Conservation (phyloP, 2,888 invertebrate species). For the Melieria crassipennis region DNA sequence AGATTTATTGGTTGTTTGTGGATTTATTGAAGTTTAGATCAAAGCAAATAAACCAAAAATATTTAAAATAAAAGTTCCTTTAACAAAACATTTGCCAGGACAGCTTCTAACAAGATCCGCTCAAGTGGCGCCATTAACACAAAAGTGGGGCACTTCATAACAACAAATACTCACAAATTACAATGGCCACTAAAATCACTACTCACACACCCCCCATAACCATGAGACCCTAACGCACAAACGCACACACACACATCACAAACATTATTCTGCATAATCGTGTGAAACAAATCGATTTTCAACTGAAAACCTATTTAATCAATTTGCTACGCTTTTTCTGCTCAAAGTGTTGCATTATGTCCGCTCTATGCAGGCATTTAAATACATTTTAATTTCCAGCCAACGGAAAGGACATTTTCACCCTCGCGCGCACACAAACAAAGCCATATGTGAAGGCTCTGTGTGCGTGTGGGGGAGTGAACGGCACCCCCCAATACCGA, state of each 20-base stretch:
- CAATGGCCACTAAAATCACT: slow-evolving; percentile 9
- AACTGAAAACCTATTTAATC: slow-evolving; percentile 49
- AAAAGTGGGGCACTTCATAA: neutral
- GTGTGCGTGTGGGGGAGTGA: neutral
- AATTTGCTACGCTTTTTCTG: slow-evolving; percentile 56
- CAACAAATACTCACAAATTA: neutral
- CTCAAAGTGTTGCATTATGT: slow-evolving; percentile 49
- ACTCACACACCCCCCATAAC: slow-evolving; percentile 15
- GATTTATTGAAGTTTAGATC: too few relatives aligned
- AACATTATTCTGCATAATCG: slow-evolving; percentile 26
- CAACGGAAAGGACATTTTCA: slow-evolving; percentile 8
- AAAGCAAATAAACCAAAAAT: too few relatives aligned
- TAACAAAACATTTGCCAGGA: too few relatives aligned
- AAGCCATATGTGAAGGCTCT: neutral
- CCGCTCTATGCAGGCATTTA: slow-evolving; percentile 41
- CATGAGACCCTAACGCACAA: neutral
- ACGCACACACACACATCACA: too few relatives aligned
- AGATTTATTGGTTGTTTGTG: too few relatives aligned
- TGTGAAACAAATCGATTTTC: slow-evolving; percentile 48
- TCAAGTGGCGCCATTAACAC: slow-evolving; percentile 22
- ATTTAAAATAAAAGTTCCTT: too few relatives aligned
- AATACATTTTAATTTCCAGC: slow-evolving; percentile 48
- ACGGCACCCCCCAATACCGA: neutral
- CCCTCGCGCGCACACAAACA: neutral
- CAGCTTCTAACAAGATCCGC: too few relatives aligned